Evolutionary conservation across 2,797 vertebrate genomes (phyloP).

Genomic region (Cuculus canorus): DNA sequence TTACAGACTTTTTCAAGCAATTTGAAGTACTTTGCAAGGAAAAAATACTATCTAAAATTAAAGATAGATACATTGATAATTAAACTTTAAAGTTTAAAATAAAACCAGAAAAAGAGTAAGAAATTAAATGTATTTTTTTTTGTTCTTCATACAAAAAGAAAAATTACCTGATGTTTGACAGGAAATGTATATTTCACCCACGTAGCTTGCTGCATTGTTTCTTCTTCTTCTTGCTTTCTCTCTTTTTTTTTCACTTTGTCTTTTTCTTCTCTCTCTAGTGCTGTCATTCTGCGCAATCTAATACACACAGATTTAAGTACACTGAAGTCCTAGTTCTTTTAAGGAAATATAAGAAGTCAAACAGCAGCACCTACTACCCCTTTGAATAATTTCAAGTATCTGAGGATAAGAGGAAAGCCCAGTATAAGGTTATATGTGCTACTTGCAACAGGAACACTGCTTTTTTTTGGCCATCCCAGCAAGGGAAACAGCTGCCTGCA

Average conservation of each 20-base stretch:
- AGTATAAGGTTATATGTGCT: not conserved
- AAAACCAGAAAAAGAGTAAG: not conserved
- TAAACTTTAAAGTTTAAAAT: not conserved
- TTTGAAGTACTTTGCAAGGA: not conserved
- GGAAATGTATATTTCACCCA: constrained; percentile 99
- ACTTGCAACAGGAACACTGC: not conserved
- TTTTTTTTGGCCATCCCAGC: not conserved
- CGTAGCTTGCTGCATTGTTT: constrained; percentile 96
- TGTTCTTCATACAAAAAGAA: not conserved
- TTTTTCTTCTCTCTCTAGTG: constrained; percentile 96
- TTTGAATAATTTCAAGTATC: not conserved
- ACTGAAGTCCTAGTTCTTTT: not conserved
- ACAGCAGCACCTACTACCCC: not conserved
- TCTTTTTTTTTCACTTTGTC: constrained; percentile 97
- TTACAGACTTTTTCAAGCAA: not conserved
- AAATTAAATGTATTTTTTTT: not conserved
- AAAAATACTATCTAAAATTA: not conserved
- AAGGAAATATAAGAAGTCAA: not conserved
- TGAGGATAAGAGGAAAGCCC: not conserved
- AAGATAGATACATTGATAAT: not conserved
- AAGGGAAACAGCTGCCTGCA: not conserved
- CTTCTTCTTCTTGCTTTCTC: constrained; percentile 96
- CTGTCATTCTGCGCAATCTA: constrained; percentile 96
- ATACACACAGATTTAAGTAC: not conserved
- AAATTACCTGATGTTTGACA: constrained; percentile 93